Percentiles rank a stretch among this genome's conserved stretches.
Conservation (phyloP, 2,113 vertebrate species). For the Dromas ardeola region DNA sequence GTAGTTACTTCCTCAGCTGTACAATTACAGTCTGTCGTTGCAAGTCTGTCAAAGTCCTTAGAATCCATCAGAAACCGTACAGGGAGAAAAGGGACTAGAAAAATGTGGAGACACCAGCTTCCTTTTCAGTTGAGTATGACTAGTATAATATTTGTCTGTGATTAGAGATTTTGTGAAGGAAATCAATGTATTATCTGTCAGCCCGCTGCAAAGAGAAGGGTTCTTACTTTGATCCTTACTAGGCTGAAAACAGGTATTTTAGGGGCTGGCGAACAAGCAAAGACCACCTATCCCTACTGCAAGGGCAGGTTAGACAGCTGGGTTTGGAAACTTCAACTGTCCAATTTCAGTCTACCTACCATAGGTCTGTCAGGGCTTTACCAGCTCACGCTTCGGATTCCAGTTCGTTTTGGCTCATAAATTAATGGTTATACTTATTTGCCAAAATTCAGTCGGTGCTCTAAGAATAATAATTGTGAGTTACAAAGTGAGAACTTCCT, state of each 20-base stretch:
- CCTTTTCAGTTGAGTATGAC: neutral
- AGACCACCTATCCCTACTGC: neutral
- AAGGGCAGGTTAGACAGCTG: neutral
- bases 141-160: neutral
- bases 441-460: neutral
- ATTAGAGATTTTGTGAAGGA: neutral
- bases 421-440: neutral
- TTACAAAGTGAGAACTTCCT: neutral
- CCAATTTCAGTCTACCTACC: neutral
- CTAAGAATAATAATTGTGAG: neutral
- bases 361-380: neutral
- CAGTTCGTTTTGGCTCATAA: neutral
- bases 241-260: neutral
- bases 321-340: neutral
- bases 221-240: neutral
- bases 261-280: neutral
- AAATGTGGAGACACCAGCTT: neutral
- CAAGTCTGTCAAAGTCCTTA: neutral
- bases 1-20: neutral
- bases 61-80: neutral
- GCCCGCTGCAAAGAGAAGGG: neutral
- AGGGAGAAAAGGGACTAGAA: neutral
- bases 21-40: neutral
- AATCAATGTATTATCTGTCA: neutral
- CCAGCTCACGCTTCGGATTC: neutral